These are phyloP conservation scores for Catostylus mosaicus DNA, from an alignment of 30 jellyfish, hydroid and myxozoan species.

Conservation along the genomic window DNA sequence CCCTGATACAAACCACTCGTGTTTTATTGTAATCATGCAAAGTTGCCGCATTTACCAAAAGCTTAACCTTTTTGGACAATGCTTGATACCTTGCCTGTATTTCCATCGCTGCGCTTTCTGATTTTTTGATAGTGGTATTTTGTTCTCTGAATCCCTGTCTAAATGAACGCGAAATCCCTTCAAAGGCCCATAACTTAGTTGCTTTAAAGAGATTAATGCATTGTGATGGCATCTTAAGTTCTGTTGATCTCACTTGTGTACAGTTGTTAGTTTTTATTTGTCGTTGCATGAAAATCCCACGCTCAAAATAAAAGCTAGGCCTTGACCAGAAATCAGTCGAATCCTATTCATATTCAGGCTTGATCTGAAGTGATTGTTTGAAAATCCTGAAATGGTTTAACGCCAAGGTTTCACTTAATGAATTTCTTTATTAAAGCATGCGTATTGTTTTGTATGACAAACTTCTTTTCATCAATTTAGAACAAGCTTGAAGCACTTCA, in stretches of 20 bases:
- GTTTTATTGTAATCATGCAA: neutral
- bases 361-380: neutral
- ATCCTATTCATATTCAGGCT: neutral
- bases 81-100: neutral
- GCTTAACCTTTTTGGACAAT: neutral
- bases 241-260: conserved; percentile 3
- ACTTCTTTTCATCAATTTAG: too few species aligned
- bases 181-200: neutral
- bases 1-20: too few species aligned
- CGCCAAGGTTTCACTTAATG: neutral
- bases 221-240: neutral
- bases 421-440: neutral
- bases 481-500: too few species aligned
- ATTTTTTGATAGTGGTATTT: neutral
- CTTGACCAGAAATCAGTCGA: neutral
- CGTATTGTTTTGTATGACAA: conserved; percentile 4
- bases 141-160: neutral
- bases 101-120: neutral
- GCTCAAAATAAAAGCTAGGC: conserved; percentile 2
- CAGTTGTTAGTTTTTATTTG: neutral
- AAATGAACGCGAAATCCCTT: neutral
- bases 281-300: neutral
- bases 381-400: conserved; percentile 5
- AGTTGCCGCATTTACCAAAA: neutral
- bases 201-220: neutral